Evolutionary conservation across 1,140 invertebrate species (phyloP), one percentile per base, ranked within the genome.

Genomic region (Thaumetopoea pityocampa): DNA sequence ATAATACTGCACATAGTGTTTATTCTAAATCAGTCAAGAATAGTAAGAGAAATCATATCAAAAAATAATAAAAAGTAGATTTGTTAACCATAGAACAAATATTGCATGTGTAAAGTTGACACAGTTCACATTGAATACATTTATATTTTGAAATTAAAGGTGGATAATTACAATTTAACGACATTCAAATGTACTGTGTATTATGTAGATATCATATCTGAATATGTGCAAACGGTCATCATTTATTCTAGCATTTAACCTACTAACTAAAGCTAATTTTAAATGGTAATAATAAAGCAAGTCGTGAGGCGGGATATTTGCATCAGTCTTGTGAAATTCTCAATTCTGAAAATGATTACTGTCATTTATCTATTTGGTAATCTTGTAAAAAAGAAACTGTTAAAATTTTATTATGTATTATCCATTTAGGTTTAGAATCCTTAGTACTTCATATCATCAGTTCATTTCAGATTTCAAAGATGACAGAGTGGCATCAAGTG

Each of bases 281-380:
- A 77, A 73, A 78, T 84, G 77, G 77, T 84, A 80, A 82, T 79
- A 74, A 81, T 84, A 84, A 84, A 84, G 78, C 80, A 84, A 84
- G 78, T 84, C 68, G 77, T 82, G 78, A 84, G 80, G 80, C 78
- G 80, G 80, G 80, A 84, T 73, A 84, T 84, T 84, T 82, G 80
- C 76, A 84, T 84, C 80, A 84, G 80, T 84, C 80, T 84, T 84
- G 77, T 84, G 78, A 77, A 82, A 78, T 82, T 81, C 59, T 80
- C 68, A 80, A 76, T 72, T 74, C 65, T 72, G 69, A 78, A 81
- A 79, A 77, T 72, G 60, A 72, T 77, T 46, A 45, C 66, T 68
- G 70, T 80, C 51, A 72, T 76, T 76, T 52, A 72, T 69, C 61
- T 78, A 76, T 84, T 77, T 79, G 69, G 77, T 81, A 73, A 73